Evolutionary conservation across 2,888 invertebrate species (phyloP).

Genomic region (Sipunculus nudus): DNA sequence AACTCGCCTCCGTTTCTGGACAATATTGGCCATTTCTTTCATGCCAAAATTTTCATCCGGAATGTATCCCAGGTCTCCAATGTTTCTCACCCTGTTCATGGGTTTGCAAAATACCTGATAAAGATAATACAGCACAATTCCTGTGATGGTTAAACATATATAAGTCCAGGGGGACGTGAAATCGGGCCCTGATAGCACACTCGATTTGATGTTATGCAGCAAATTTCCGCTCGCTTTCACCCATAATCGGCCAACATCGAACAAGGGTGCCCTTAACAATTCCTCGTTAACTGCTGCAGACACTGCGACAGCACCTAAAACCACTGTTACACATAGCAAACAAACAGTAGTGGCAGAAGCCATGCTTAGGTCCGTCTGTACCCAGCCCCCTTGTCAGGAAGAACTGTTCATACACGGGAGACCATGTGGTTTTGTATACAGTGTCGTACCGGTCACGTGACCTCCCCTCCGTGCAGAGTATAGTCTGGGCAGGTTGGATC

Average conservation of each 20-base stretch:
- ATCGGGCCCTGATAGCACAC: constrained; percentile 12
- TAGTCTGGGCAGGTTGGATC: too few species aligned
- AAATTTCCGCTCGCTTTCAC: constrained; percentile 11
- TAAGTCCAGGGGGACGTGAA: constrained; percentile 11
- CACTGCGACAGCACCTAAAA: too few species aligned
- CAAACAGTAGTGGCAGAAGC: too few species aligned
- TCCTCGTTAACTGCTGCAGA: constrained; percentile 2
- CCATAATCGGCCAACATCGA: constrained; percentile 28
- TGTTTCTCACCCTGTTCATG: constrained; percentile 50
- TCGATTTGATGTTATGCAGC: not conserved
- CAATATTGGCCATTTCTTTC: constrained; percentile 56
- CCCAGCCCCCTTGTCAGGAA: too few species aligned
- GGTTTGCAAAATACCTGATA: constrained; percentile 50
- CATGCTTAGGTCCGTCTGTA: too few species aligned
- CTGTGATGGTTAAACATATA: not conserved
- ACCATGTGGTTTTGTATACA: too few species aligned
- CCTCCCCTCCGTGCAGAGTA: too few species aligned
- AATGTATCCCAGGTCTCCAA: constrained; percentile 60
- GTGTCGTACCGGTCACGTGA: too few species aligned
- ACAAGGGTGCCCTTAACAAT: constrained; percentile 5
- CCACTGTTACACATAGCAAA: too few species aligned
- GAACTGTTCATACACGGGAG: too few species aligned
- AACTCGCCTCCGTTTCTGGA: constrained; percentile 69
- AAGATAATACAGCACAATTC: constrained; percentile 34
- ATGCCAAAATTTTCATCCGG: constrained; percentile 49